Conservation (phyloP, 2,888 invertebrate species). For the Ceriagrion tenellum region DNA sequence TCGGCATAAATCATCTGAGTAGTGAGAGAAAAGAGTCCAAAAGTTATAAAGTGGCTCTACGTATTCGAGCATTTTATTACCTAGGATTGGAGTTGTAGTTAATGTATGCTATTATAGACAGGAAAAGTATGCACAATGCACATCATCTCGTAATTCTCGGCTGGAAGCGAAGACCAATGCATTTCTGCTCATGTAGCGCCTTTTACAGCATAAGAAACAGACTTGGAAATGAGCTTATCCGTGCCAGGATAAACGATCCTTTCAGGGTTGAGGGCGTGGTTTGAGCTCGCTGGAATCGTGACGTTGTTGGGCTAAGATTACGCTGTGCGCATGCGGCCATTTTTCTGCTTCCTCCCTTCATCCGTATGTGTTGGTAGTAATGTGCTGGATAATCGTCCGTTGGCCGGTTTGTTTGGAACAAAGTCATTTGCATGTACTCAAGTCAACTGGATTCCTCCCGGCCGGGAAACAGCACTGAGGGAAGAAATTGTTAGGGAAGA, state of each 20-base stretch:
- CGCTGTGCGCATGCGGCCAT: background rate
- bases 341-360: background rate
- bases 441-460: background rate
- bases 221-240: background rate
- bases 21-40: no score
- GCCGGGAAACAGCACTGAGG: background rate
- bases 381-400: background rate
- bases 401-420: conserved; percentile 21
- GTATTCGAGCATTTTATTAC: no score
- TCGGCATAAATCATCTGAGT: no score
- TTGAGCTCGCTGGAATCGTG: background rate
- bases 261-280: background rate
- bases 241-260: background rate
- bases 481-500: background rate
- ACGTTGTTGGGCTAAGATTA: background rate
- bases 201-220: background rate
- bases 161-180: background rate
- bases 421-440: conserved; percentile 20
- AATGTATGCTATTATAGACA: no score
- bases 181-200: background rate
- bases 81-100: no score
- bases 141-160: background rate
- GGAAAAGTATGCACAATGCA: no score
- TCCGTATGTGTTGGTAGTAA: conserved; percentile 2
- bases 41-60: no score